These are phyloP conservation scores for Phymatocera aterrima DNA, from an alignment of 2,888 invertebrate genomes.

Conservation along the genomic window DNA sequence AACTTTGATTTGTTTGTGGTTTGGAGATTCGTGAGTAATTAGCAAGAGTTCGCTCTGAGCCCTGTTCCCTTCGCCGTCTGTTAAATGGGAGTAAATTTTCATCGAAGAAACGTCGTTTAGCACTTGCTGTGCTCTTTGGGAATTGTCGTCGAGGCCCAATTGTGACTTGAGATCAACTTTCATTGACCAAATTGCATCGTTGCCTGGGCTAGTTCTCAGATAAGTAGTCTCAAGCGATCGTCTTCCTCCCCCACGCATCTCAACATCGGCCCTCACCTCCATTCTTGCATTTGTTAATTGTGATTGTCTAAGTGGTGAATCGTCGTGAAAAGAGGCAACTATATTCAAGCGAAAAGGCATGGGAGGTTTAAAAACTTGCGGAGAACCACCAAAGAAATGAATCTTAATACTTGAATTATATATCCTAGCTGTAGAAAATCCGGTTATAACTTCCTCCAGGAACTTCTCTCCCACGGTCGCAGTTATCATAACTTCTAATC, in stretches of 20 bases:
- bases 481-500: constrained; percentile 88
- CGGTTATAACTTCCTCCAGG: constrained; percentile 89
- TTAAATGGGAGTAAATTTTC: constrained; percentile 82
- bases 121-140: constrained; percentile 78
- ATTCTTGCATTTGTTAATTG: constrained; percentile 82
- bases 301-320: constrained; percentile 84
- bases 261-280: constrained; percentile 81
- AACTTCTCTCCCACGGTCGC: constrained; percentile 93
- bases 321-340: constrained; percentile 93
- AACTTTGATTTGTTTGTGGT: constrained; percentile 89
- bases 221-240: constrained; percentile 79
- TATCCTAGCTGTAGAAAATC: constrained; percentile 91
- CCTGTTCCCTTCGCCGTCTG: constrained; percentile 82
- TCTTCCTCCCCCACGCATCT: constrained; percentile 80
- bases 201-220: constrained; percentile 81
- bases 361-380: constrained; percentile 96
- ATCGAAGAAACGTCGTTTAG: constrained; percentile 82
- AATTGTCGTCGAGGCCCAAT: constrained; percentile 79
- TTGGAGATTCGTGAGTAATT: constrained; percentile 88
- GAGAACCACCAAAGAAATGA: constrained; percentile 90
- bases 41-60: constrained; percentile 84
- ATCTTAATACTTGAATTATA: constrained; percentile 91
- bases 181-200: constrained; percentile 89
- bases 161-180: constrained; percentile 85
- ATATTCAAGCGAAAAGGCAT: constrained; percentile 91